Evolutionary conservation across 1,140 invertebrate genomes (phyloP), one percentile per base, ranked within the genome.

Genomic region (Choristoneura fumiferana): DNA sequence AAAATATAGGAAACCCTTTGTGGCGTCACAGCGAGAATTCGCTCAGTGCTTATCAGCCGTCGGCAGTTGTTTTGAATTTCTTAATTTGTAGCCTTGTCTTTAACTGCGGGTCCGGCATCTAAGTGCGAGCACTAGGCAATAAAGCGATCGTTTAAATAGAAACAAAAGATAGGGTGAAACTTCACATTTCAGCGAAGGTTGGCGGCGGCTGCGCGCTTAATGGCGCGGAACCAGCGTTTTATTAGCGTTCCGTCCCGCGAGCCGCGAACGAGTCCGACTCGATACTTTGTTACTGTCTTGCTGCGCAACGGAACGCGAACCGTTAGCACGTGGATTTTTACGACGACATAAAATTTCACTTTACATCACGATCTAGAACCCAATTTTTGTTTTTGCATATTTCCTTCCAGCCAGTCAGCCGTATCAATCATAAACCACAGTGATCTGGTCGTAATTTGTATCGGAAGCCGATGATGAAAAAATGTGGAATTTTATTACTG

Each of bases 341-440:
- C 66, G 69, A 67, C 58, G 59, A 59, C 63, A 72, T 81, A 79
- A 78, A 79, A 79, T 78, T 78, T 79, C 73, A 73, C 73, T 78
- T 74, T 68, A 62, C 67, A 59, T 71, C 62, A 65, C 68, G 58
- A 56, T 65, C 53, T 57, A 29, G 56, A 54, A 55, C 63, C 54
- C 63, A 68, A 68, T 71, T 73, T 73, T 65, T 68, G 63, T 66
- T 65, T 69, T 62, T 33, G 17, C 43, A 49, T 13, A 49, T 22
- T 33, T 49, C 43, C 12, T 49, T 5, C 1, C n/a, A n/a, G n/a
- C n/a, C n/a, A n/a, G n/a, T n/a, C 9, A 12, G 43, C 18, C 43
- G 43, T 0, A n/a, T 29, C 18, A 49, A 49, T 49, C 18, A 33
- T 33, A 49, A 49, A 13, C n/a, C 58, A 52, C 61, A 53, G 39